Percentiles rank a stretch among this genome's conserved stretches.
phyloP scores from a whole-genome alignment of 2,888 invertebrate species.

The Drosophila fungiperda region DNA sequence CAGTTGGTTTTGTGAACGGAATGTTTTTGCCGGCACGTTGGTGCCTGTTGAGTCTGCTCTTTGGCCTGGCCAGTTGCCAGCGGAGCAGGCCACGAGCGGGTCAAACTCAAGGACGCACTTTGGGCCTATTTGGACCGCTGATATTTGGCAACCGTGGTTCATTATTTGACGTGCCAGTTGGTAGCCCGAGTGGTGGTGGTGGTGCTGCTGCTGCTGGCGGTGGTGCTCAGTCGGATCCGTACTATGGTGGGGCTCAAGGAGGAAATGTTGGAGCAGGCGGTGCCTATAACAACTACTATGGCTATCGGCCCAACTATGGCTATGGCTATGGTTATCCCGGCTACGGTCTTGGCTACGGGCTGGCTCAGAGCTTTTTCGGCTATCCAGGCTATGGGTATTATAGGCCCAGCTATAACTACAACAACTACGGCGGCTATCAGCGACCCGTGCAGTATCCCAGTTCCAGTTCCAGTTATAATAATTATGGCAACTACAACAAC shows the following conservation, averaged over 20 bases:
- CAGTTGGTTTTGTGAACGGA: conserved; percentile 22
- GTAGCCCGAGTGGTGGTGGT: conserved; percentile 5
- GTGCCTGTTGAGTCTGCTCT: conserved; percentile 35
- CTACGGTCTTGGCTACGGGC: conserved; percentile 11
- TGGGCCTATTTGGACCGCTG: conserved; percentile 63
- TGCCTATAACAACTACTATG: conserved; percentile 46
- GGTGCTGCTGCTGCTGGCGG: conserved; percentile 30
- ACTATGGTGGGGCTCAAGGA: conserved; percentile 52
- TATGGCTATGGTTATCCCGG: conserved; percentile 38
- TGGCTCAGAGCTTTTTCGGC: conserved; percentile 35
- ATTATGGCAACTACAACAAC: conserved; percentile 19
- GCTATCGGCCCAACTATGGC: conserved; percentile 33
- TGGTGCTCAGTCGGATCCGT: conserved; percentile 58
- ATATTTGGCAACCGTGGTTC: conserved; percentile 47
- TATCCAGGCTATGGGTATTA: conserved; percentile 56
- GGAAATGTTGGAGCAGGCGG: conserved; percentile 30
- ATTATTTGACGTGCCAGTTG: conserved; percentile 49
- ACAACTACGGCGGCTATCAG: conserved; percentile 62
- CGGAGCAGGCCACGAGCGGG: conserved; percentile 23
- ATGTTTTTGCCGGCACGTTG: conserved; percentile 51
- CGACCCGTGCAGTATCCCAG: conserved; percentile 52
- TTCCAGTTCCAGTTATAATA: conserved; percentile 45
- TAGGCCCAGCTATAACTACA: conserved; percentile 61
- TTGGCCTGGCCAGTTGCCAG: conserved; percentile 43
- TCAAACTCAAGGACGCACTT: conserved; percentile 61